These are phyloP conservation scores for Centrocercus urophasianus DNA, from an alignment of 2,113 vertebrate genomes.

Conservation along the genomic window DNA sequence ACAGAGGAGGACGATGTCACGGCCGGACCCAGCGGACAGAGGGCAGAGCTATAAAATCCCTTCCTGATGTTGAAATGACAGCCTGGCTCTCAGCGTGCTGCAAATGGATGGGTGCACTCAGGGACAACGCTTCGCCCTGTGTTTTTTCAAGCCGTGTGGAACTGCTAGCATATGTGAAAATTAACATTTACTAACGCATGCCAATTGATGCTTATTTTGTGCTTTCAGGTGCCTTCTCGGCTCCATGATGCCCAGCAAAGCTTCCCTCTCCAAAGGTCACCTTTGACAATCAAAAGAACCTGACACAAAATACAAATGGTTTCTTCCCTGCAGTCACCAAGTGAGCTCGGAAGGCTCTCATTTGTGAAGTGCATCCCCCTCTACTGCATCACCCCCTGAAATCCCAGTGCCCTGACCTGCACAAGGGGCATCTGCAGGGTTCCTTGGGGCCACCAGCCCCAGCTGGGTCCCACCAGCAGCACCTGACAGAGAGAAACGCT, in stretches of 20 bases:
- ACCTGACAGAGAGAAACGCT: neutral
- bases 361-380: rapidly evolving
- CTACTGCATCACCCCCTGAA: neutral
- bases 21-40: neutral
- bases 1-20: neutral
- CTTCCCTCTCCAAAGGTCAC: neutral
- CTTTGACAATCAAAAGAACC: neutral
- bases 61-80: neutral
- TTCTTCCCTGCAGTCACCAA: neutral
- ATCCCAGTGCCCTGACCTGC: rapidly evolving
- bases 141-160: neutral
- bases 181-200: neutral
- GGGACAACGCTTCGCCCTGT: neutral
- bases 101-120: neutral
- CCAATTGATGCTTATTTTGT: constrained; percentile 1
- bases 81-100: neutral
- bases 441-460: neutral
- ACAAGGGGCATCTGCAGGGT: neutral
- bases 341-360: neutral
- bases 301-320: neutral
- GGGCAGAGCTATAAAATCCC: neutral
- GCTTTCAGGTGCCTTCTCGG: neutral
- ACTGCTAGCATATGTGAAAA: constrained; percentile 24
- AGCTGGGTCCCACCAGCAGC: neutral
- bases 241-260: neutral